phyloP scores from a whole-genome alignment of 2,888 invertebrate species.

The Boloria selene region DNA sequence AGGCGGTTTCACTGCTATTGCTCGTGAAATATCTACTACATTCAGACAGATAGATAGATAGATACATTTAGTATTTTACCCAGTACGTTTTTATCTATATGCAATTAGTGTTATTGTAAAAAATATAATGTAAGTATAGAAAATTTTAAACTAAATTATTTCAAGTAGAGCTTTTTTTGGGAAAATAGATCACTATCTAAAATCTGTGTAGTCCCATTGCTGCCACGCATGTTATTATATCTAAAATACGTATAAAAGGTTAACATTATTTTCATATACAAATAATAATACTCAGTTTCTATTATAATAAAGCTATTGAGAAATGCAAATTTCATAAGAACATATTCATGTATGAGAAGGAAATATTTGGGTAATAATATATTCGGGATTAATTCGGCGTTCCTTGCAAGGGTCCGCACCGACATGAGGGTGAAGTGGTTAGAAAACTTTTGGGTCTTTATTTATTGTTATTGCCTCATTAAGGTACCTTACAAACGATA shows the following conservation, averaged over 20 bases:
- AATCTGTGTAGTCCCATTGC: too few relatives aligned
- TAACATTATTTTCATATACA: background rate
- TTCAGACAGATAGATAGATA: background rate
- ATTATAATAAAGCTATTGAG: constrained; percentile 32
- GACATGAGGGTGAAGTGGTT: constrained; percentile 65
- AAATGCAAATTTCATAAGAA: constrained; percentile 37
- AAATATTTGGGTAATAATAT: constrained; percentile 50
- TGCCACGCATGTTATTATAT: too few relatives aligned
- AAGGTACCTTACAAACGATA: constrained; percentile 79
- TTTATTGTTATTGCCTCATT: constrained; percentile 83
- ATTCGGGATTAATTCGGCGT: constrained; percentile 68
- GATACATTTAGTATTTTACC: background rate
- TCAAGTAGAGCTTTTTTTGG: too few relatives aligned
- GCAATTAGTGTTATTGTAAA: too few relatives aligned
- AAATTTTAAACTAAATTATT: too few relatives aligned
- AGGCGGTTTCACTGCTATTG: constrained; percentile 2
- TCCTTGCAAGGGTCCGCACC: constrained; percentile 71
- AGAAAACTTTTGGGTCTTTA: constrained; percentile 82
- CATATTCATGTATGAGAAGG: constrained; percentile 35
- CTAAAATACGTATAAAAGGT: background rate
- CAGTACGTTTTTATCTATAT: background rate
- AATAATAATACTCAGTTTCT: background rate
- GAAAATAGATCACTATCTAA: too few relatives aligned
- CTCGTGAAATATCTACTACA: background rate
- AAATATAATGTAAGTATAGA: too few relatives aligned